These are phyloP conservation scores for Pinna nobilis DNA, from an alignment of 1,140 invertebrate genomes.

Conservation along the genomic window DNA sequence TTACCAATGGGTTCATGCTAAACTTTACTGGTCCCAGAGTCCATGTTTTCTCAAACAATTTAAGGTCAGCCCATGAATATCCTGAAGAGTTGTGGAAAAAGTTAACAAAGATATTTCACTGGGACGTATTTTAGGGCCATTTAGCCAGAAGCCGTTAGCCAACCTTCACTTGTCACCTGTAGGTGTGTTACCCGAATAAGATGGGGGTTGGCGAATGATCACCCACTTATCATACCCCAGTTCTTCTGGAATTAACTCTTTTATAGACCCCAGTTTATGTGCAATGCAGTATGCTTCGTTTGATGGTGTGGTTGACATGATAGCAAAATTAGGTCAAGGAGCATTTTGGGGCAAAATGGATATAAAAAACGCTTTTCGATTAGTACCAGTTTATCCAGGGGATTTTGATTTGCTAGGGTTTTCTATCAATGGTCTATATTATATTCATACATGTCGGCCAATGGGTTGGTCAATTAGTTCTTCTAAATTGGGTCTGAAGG, in stretches of 20 bases:
- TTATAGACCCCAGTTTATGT: slow-evolving; percentile 1
- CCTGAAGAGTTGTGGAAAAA: slow-evolving; percentile 13
- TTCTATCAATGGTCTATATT: slow-evolving; percentile 2
- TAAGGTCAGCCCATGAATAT: slow-evolving; percentile 13
- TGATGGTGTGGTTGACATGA: slow-evolving; percentile 18
- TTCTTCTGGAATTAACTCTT: slow-evolving; percentile 15
- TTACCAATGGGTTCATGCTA: slow-evolving; percentile 5
- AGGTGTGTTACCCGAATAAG: slow-evolving; percentile 23
- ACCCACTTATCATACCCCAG: slow-evolving; percentile 24
- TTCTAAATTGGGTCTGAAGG: slow-evolving; percentile 6
- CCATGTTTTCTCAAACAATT: slow-evolving; percentile 7
- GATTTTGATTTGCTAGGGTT: slow-evolving; percentile 27
- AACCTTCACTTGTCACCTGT: slow-evolving; percentile 25
- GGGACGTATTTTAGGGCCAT: slow-evolving; percentile 20
- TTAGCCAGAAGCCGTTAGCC: not conserved
- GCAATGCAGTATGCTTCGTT: slow-evolving; percentile 10
- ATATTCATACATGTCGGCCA: slow-evolving; percentile 19
- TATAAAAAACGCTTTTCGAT: slow-evolving; percentile 18
- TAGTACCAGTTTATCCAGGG: slow-evolving; percentile 6
- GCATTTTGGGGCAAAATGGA: not conserved
- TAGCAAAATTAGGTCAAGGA: not conserved
- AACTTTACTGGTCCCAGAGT: slow-evolving; percentile 2
- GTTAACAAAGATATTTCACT: slow-evolving; percentile 9
- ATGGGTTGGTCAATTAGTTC: not conserved
- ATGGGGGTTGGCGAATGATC: slow-evolving; percentile 28